Evolutionary conservation across 2,797 vertebrate species (phyloP).

Genomic region (Tapera naevia): DNA sequence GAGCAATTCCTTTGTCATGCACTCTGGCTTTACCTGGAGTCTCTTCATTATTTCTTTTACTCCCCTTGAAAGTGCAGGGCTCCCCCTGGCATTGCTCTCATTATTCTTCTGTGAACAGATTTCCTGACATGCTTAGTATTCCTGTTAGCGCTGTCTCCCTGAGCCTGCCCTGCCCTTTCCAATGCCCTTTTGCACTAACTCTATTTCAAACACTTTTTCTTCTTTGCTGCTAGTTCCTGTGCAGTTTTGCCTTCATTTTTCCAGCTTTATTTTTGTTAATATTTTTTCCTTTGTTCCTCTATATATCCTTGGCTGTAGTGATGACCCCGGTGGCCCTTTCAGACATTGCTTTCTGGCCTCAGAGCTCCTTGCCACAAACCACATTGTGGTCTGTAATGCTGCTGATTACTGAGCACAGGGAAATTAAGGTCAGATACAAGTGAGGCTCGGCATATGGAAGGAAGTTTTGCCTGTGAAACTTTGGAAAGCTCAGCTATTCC

Average conservation of each 20-base stretch:
- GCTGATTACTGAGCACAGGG: not conserved
- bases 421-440: not conserved
- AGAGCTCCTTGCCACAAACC: not conserved
- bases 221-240: not conserved
- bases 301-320: not conserved
- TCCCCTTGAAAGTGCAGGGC: not conserved
- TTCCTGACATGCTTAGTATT: not conserved
- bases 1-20: not conserved
- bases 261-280: not conserved
- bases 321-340: not conserved
- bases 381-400: not conserved
- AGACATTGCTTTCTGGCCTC: not conserved
- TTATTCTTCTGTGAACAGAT: not conserved
- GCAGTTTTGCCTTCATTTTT: not conserved
- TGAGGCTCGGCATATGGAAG: not conserved
- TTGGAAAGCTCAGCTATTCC: accelerated
- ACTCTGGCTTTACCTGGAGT: not conserved
- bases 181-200: not conserved
- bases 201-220: not conserved
- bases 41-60: conserved; percentile 4
- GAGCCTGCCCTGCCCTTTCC: not conserved
- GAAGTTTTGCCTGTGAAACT: not conserved
- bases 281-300: not conserved
- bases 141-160: not conserved
- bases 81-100: not conserved